Conservation (phyloP, 2,888 invertebrate genomes). For the Petrolisthes cinctipes region DNA sequence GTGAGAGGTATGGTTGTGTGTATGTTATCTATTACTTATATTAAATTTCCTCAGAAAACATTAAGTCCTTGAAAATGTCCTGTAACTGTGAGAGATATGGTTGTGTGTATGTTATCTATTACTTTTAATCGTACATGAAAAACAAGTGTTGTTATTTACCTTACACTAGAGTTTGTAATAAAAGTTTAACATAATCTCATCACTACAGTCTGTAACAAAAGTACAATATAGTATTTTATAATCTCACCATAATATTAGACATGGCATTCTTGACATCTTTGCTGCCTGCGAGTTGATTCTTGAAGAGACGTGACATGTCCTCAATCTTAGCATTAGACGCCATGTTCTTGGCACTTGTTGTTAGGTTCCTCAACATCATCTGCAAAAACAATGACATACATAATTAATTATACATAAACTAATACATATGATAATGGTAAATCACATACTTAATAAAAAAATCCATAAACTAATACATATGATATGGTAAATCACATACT, state of each 20-base stretch:
- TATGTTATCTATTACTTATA: no score
- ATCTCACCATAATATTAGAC: conserved; percentile 92
- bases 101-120: no score
- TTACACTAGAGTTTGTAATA: no score
- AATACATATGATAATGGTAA: neutral
- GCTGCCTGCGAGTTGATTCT: conserved; percentile 91
- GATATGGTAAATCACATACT: neutral
- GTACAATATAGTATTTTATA: no score
- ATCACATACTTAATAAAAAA: neutral
- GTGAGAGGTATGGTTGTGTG: no score
- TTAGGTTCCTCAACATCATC: conserved; percentile 95
- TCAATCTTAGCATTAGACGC: conserved; percentile 96
- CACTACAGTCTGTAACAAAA: no score
- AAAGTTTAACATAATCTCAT: no score
- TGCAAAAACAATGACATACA: conserved; percentile 70
- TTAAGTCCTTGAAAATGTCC: no score
- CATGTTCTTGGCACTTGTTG: conserved; percentile 91
- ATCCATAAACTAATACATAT: conserved; percentile 8
- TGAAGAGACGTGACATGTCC: conserved; percentile 95
- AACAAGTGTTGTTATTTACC: no score
- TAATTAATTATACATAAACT: conserved; percentile 5
- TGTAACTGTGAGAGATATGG: no score
- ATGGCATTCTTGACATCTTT: conserved; percentile 92
- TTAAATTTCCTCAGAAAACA: no score
- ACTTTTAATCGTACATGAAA: no score